Percentiles rank a stretch among this genome's conserved stretches.
Conservation (phyloP, 2,797 vertebrate species). For the Semotilus atromaculatus region DNA sequence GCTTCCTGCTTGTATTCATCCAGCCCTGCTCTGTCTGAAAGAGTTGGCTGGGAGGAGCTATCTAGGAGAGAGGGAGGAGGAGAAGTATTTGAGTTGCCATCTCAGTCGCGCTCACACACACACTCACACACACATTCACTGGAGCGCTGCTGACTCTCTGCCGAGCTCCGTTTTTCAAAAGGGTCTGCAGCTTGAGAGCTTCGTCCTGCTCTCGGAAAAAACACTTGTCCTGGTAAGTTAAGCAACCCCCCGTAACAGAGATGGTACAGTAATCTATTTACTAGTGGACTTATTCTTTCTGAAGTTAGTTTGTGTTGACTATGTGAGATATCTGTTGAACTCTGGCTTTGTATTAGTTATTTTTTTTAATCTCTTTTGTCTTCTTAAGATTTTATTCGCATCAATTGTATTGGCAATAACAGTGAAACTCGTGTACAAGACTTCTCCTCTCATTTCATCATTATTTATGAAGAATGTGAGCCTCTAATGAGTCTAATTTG, state of each 20-base stretch:
- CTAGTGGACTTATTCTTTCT: not conserved
- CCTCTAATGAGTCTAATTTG: slow-evolving; percentile 30
- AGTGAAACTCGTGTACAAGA: not conserved
- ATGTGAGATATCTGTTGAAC: not conserved
- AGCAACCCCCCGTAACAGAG: not conserved
- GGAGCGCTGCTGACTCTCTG: slow-evolving; percentile 17
- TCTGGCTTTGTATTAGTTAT: not conserved
- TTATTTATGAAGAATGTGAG: slow-evolving; percentile 33
- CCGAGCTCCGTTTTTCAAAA: slow-evolving; percentile 33
- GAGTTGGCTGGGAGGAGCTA: slow-evolving; percentile 57
- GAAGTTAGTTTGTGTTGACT: slow-evolving; percentile 19
- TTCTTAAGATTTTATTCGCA: not conserved
- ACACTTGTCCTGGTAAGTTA: slow-evolving; percentile 55
- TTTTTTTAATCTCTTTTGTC: not conserved
- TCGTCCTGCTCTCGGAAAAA: slow-evolving; percentile 20
- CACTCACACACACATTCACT: slow-evolving; percentile 41
- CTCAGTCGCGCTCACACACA: slow-evolving; percentile 23
- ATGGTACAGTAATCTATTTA: not conserved
- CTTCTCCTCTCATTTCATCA: slow-evolving; percentile 18
- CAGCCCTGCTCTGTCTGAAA: slow-evolving; percentile 41
- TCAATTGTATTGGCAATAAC: not conserved
- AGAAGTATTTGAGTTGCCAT: slow-evolving; percentile 59
- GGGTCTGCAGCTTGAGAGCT: slow-evolving; percentile 39
- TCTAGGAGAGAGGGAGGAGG: slow-evolving; percentile 43
- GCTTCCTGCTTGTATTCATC: slow-evolving; percentile 55